A percentile compares a stretch with the other conserved stretches of the same genome.
Evolutionary conservation across 1,140 invertebrate genomes (phyloP).

Genomic region (Hesperophylax magnus): DNA sequence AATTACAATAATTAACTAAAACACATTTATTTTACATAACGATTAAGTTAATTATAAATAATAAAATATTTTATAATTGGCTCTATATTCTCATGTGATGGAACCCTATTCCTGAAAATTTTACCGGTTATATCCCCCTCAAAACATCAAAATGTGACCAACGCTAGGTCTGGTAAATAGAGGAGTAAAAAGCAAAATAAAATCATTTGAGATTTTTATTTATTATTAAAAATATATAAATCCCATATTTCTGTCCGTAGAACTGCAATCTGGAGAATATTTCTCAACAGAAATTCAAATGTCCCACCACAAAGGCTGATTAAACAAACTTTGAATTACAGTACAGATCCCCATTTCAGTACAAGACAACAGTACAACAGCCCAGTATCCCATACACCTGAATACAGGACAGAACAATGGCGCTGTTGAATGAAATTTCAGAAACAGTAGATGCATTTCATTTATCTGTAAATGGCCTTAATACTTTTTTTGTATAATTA

Average conservation of each 20-base stretch:
- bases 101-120: neutral
- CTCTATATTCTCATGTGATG: neutral
- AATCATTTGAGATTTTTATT: neutral
- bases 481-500: too few relatives aligned
- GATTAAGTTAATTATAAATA: constrained; percentile 24
- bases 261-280: neutral
- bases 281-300: constrained; percentile 6
- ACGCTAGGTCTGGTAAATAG: neutral
- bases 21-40: constrained; percentile 20
- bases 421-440: too few relatives aligned
- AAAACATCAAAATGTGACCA: neutral
- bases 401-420: too few relatives aligned
- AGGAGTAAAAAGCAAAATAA: constrained; percentile 5
- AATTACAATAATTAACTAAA: constrained; percentile 31
- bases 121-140: too few relatives aligned
- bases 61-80: constrained; percentile 36
- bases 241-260: neutral
- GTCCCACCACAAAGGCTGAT: too few relatives aligned
- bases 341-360: too few relatives aligned
- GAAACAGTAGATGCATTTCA: too few relatives aligned
- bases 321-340: too few relatives aligned
- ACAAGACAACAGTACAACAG: too few relatives aligned
- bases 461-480: too few relatives aligned
- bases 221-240: neutral
- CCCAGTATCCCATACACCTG: too few relatives aligned